Evolutionary conservation across 53 echinoderm and acorn worm genomes (phyloP).

Genomic region (Hippasteria phrygiana): DNA sequence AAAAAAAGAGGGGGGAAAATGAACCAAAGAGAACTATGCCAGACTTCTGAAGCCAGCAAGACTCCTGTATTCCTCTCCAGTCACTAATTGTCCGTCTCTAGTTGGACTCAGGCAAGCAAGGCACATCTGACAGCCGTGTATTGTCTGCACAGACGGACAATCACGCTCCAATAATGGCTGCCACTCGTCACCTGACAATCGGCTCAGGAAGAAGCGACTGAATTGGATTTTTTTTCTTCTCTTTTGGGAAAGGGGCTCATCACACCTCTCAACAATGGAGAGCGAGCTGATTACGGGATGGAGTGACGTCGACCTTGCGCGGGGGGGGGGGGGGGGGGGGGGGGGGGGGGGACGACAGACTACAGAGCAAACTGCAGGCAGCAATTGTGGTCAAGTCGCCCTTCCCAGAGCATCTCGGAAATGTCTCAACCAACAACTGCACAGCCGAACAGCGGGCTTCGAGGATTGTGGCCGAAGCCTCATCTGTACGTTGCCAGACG

Average conservation of each 20-base stretch:
- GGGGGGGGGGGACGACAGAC: not conserved
- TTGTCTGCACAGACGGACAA: slow-evolving; percentile 48
- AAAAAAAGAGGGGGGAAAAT: not conserved
- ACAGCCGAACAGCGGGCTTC: not conserved
- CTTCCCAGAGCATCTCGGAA: slow-evolving; percentile 4
- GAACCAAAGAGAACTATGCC: not conserved
- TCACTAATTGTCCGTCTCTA: slow-evolving; percentile 57
- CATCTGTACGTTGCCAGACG: not conserved
- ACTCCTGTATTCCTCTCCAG: not conserved
- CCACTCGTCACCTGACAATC: slow-evolving; percentile 56
- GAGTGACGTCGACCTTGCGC: not conserved
- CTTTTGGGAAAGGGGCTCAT: slow-evolving; percentile 38
- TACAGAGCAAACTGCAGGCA: not conserved
- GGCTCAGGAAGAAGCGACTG: not conserved
- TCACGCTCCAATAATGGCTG: slow-evolving; percentile 54
- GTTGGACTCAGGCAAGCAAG: not conserved
- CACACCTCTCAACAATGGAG: slow-evolving; percentile 66
- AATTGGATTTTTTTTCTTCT: slow-evolving; percentile 50
- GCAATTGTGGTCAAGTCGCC: slow-evolving; percentile 23
- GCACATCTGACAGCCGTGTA: not conserved
- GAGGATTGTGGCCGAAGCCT: not conserved
- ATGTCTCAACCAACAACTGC: not conserved
- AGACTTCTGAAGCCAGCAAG: slow-evolving; percentile 2
- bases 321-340: not conserved
- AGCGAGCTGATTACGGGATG: slow-evolving; percentile 39